Evolutionary conservation across 2,888 invertebrate species (phyloP), one percentile per base, ranked within the genome.

Genomic region (Tachina lurida): DNA sequence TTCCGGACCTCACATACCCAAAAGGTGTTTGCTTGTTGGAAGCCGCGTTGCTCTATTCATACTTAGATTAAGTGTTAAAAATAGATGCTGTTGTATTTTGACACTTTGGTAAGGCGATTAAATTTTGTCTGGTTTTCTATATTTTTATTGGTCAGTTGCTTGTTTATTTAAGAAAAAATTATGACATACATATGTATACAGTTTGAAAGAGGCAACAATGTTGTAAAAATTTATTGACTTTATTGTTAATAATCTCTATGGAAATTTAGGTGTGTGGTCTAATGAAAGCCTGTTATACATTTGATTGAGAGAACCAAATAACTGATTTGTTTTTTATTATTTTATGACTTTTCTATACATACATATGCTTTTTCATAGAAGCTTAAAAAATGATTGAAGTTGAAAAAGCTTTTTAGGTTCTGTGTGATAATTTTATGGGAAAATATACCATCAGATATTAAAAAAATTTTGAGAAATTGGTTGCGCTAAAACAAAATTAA

Each of bases 181-280:
- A 67, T 45, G 67, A 73, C 49, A 41, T 31, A 31, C 31, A 31
- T 31, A 31, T 31, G 31, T 31, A 31, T 31, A 65, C 65, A 52
- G 60, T 67, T 83, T 77, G 60, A 65, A 58, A 71, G 43, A 58
- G 52, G 43, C 58, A 73, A 77, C 43, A 73, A 41, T 60, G 45
- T 75, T 39, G 31, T 52, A 3, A 10, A 71, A 78, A 82, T 82
- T 86, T 85, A 79, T 76, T 71, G 71, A 71, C 17, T 62, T 74
- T 74, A 75, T 71, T 52, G 52, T 73, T 70, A 19, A 67, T 76
- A 84, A 84, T 84, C 76, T 83, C 76, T 79, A 86, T 79, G 75
- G 70, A 75, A 86, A 86, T 71, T 58, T 31, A 10, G 1, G 43
- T 86, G 85, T 63, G 85, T 85, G 82, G 83, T 71, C 85, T 56